phyloP scores from a whole-genome alignment of 2,113 vertebrate species.

The Eidolon helvum region DNA sequence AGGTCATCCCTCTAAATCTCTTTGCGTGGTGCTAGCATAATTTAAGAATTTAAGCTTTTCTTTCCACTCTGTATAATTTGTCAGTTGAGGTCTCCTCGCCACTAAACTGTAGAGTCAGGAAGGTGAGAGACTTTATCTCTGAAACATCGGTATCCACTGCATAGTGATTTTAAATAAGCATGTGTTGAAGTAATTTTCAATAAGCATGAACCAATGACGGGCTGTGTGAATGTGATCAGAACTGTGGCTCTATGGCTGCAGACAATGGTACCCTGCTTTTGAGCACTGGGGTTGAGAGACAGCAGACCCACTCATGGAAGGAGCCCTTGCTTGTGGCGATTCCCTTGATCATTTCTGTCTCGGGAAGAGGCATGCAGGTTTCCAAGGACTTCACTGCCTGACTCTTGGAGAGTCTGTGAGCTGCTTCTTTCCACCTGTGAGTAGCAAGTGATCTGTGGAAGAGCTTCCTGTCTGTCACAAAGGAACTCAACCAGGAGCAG shows the following conservation, averaged over 20 bases:
- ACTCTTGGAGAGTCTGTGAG: background rate
- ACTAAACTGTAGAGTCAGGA: background rate
- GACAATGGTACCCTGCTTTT: background rate
- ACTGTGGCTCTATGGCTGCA: background rate
- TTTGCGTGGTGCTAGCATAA: accelerated
- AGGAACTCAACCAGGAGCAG: background rate
- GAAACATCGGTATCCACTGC: background rate
- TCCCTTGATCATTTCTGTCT: background rate
- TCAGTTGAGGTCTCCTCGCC: background rate
- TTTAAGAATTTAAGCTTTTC: background rate
- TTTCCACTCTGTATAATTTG: background rate
- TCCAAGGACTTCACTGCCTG: background rate
- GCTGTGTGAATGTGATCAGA: background rate
- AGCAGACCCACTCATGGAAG: background rate
- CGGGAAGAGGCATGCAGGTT: background rate
- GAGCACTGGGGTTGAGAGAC: background rate
- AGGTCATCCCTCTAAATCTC: background rate
- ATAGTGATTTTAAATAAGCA: background rate
- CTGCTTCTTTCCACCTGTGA: background rate
- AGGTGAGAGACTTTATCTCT: background rate
- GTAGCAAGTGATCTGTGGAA: background rate
- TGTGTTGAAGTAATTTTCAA: background rate
- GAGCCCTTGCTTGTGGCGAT: background rate
- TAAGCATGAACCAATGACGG: background rate
- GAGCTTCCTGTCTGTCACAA: background rate